A percentile compares a stretch with the other conserved stretches of the same genome.
Evolutionary conservation across 2,113 vertebrate genomes (phyloP).

Genomic region (Cyprinodon variegatus): DNA sequence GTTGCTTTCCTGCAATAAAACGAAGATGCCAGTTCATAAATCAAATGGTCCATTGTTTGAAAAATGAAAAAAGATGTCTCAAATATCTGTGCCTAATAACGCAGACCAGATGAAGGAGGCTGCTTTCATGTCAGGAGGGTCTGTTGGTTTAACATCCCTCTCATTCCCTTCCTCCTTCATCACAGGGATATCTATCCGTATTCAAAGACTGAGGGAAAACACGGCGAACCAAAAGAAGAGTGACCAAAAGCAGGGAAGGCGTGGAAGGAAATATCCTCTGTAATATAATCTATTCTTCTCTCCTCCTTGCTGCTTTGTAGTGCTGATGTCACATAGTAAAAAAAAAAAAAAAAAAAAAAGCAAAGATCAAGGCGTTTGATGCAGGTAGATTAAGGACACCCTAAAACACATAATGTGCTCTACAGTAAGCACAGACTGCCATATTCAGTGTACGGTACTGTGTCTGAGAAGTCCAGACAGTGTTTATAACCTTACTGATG

Average conservation of each 20-base stretch:
- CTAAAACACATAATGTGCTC: neutral
- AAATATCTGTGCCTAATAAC: conserved; percentile 85
- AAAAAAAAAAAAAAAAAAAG: neutral
- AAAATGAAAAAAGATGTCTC: conserved; percentile 84
- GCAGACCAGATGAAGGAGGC: conserved; percentile 79
- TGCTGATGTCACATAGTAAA: too few relatives aligned
- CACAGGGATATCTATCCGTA: conserved; percentile 45
- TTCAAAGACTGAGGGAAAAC: conserved; percentile 9
- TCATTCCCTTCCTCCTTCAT: conserved; percentile 15
- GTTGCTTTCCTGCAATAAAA: conserved; percentile 81
- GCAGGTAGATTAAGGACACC: neutral
- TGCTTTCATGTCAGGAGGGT: conserved; percentile 78
- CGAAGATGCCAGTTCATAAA: conserved; percentile 86
- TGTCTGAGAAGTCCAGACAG: conserved; percentile 10
- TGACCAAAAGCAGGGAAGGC: neutral
- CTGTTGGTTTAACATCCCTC: conserved; percentile 48
- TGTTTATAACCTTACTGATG: conserved; percentile 23
- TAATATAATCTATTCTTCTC: neutral
- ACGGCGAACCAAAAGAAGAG: neutral
- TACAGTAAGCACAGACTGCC: neutral
- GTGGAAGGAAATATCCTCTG: neutral
- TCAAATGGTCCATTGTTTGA: conserved; percentile 86
- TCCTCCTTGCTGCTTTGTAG: too few relatives aligned
- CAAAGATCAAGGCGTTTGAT: neutral
- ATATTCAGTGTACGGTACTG: neutral